phyloP scores from a whole-genome alignment of 2,797 vertebrate genomes.

The Pygocentrus nattereri region DNA sequence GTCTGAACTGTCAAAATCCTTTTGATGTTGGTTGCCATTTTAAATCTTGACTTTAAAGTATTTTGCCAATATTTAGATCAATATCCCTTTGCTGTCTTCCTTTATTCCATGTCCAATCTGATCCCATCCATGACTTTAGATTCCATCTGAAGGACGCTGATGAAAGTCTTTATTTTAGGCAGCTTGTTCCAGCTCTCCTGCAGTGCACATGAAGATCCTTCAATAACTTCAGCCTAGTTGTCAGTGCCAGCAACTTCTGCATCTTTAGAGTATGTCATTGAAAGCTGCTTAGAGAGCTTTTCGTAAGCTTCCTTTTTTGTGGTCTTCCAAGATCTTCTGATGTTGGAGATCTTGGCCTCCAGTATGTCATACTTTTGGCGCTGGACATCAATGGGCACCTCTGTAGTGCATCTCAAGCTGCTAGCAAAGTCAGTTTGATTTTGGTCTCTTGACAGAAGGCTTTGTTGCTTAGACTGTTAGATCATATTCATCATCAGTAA shows the following conservation, averaged over 20 bases:
- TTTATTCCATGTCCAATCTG: not conserved
- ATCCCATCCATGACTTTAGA: not conserved
- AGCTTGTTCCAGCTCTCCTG: not conserved
- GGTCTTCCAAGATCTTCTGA: slow-evolving; percentile 7
- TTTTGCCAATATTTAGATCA: not conserved
- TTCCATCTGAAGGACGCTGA: not conserved
- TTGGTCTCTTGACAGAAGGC: not conserved
- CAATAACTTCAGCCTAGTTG: not conserved
- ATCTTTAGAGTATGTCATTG: not conserved
- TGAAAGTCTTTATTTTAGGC: not conserved
- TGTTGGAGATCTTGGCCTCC: not conserved
- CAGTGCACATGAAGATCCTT: not conserved
- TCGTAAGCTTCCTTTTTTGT: not conserved
- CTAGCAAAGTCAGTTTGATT: not conserved
- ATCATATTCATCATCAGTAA: not conserved
- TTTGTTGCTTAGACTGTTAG: not conserved
- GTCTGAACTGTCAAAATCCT: not conserved
- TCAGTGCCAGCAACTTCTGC: slow-evolving; percentile 3
- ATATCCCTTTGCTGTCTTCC: not conserved
- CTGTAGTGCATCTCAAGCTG: slow-evolving; percentile 7
- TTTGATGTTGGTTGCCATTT: not conserved
- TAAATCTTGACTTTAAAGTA: not conserved
- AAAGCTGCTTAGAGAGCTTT: not conserved
- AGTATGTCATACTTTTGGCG: not conserved
- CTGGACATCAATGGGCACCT: not conserved